These are phyloP conservation scores for Arctia plantaginis DNA, from an alignment of 2,888 invertebrate genomes.

Conservation along the genomic window DNA sequence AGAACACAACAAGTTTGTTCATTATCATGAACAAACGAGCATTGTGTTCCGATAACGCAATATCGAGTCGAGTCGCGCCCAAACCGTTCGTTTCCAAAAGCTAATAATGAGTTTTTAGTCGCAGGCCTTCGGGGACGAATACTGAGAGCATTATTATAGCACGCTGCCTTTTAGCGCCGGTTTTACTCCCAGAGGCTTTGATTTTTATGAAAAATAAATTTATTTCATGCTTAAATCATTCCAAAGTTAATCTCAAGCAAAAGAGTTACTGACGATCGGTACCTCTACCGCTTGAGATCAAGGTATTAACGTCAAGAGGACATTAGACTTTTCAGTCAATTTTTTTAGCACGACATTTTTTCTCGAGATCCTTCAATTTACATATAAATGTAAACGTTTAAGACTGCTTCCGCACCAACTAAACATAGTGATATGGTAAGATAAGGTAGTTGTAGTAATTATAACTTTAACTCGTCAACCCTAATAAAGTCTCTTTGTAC, in stretches of 20 bases:
- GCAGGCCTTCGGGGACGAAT: constrained; percentile 47
- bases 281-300: neutral
- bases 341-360: no score
- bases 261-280: neutral
- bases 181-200: constrained; percentile 3
- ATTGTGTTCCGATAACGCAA: constrained; percentile 46
- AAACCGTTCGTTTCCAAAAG: constrained; percentile 42
- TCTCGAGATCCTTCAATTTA: neutral
- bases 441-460: neutral
- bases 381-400: neutral
- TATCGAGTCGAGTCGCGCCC: constrained; percentile 48
- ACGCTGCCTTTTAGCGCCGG: constrained; percentile 20
- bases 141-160: constrained; percentile 51
- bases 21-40: constrained; percentile 49
- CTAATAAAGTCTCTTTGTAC: no score
- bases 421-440: neutral
- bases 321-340: neutral
- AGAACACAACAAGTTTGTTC: constrained; percentile 42
- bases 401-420: neutral
- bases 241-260: neutral
- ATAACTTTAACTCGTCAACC: no score
- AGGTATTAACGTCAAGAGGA: neutral
- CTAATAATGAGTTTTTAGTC: constrained; percentile 61
- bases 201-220: neutral
- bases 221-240: neutral